Conservation (phyloP, 2,113 vertebrate species). For the Phyllostomus discolor region DNA sequence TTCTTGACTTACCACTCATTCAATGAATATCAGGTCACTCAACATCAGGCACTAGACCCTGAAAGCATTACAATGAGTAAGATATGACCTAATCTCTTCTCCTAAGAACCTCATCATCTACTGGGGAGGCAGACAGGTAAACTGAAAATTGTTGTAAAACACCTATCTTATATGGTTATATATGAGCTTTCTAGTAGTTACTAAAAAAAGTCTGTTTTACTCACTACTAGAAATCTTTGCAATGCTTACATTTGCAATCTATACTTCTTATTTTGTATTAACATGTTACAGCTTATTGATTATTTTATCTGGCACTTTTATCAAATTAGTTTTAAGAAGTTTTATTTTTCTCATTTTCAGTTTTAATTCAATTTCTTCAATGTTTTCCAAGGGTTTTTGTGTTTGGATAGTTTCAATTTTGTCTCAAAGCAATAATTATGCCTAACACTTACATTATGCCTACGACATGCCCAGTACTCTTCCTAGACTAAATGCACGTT, state of each 20-base stretch:
- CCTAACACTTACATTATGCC: neutral
- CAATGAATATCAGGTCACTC: neutral
- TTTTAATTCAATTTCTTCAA: constrained; percentile 1
- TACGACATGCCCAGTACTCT: neutral
- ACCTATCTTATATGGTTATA: neutral
- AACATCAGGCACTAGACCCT: neutral
- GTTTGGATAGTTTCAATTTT: constrained; percentile 34
- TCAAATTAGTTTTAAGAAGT: constrained; percentile 18
- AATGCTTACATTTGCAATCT: neutral
- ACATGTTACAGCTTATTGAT: neutral
- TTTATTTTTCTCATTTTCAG: constrained; percentile 42
- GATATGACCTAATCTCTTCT: neutral
- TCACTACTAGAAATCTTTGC: neutral
- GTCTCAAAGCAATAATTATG: constrained; percentile 47
- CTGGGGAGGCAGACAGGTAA: neutral
- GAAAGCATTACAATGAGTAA: neutral
- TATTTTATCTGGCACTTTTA: neutral
- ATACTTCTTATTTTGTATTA: neutral
- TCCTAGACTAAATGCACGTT: neutral
- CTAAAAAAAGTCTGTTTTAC: neutral
- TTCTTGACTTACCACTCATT: neutral
- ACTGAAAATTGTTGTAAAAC: neutral
- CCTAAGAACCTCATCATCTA: neutral
- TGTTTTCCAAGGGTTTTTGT: neutral
- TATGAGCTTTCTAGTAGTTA: neutral